Conservation (phyloP, 2,888 invertebrate genomes). For the Strigamia transsilvanica region DNA sequence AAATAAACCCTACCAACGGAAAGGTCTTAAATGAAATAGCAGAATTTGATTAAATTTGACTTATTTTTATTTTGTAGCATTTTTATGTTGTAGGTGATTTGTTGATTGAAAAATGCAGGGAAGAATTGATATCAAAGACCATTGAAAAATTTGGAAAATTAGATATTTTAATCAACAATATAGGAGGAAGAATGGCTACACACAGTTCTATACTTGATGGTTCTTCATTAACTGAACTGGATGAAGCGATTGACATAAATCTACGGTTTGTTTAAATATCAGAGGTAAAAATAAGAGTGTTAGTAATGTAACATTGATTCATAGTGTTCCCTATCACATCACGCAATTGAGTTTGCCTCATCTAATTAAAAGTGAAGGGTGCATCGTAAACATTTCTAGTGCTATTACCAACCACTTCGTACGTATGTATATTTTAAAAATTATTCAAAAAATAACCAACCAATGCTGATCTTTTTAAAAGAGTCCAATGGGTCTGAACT, state of each 20-base stretch:
- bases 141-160: neutral
- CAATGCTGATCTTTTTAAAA: neutral
- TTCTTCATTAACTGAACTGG: neutral
- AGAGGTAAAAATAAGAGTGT: neutral
- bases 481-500: neutral
- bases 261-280: neutral
- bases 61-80: neutral
- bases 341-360: neutral
- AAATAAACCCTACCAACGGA: neutral
- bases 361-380: neutral
- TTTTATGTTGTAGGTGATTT: conserved; percentile 28
- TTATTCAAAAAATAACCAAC: neutral
- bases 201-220: neutral
- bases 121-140: neutral
- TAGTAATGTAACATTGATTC: neutral
- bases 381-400: neutral
- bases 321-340: neutral
- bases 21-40: neutral
- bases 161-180: conserved; percentile 32
- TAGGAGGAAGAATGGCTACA: neutral
- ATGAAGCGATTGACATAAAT: neutral
- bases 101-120: neutral
- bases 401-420: neutral
- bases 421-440: neutral
- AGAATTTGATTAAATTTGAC: neutral